A percentile compares a stretch with the other conserved stretches of the same genome.
phyloP scores from a whole-genome alignment of 2,113 vertebrate genomes.

The Bettongia penicillata region DNA sequence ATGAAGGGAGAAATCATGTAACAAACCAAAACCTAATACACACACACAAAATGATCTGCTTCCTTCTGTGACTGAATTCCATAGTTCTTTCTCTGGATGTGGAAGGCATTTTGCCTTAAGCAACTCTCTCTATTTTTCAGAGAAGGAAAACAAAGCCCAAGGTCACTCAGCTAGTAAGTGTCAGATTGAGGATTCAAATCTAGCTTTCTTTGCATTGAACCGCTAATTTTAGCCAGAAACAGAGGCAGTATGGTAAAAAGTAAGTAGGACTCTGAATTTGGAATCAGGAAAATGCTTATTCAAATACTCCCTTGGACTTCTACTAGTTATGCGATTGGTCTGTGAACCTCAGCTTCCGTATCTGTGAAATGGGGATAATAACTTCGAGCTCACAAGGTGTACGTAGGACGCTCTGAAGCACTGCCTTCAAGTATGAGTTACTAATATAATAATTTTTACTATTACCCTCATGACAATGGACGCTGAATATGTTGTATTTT shows the following conservation, averaged over 20 bases:
- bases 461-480: conserved; percentile 8
- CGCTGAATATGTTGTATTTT: conserved; percentile 55
- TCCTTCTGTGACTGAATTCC: too few species aligned
- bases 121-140: neutral
- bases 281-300: neutral
- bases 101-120: too few species aligned
- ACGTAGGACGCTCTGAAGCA: neutral
- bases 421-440: neutral
- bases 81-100: too few species aligned
- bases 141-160: neutral
- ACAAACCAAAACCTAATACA: too few species aligned
- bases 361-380: neutral
- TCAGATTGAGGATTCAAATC: neutral
- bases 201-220: neutral
- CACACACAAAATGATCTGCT: too few species aligned
- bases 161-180: neutral
- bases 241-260: neutral
- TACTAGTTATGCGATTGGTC: neutral
- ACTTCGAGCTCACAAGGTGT: neutral
- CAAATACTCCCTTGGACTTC: neutral
- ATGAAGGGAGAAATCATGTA: too few species aligned
- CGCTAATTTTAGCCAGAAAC: neutral
- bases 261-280: neutral
- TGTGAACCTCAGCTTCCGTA: neutral
- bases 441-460: too few species aligned